Evolutionary conservation across 2,888 invertebrate species (phyloP), one percentile per base, ranked within the genome.

Genomic region (Rhagonycha fulva): DNA sequence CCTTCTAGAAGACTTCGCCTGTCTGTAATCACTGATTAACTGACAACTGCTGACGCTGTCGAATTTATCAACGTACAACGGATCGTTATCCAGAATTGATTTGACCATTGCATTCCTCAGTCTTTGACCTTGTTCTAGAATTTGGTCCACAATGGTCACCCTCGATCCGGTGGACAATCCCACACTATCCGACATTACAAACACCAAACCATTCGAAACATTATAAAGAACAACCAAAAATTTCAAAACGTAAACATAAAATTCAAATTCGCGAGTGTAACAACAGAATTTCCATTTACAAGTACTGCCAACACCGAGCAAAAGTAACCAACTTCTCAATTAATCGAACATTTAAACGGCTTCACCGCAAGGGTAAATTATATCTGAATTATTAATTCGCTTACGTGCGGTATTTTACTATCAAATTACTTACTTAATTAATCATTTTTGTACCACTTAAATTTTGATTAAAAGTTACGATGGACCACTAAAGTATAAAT

Each of bases 71-170:
- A 79, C 79, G 81, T 83, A 84, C 70, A 85, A 85, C 19, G 87
- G 87, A 78, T 87, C 87, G 76, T 87, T 84, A 80, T 84, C 85
- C 74, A 88, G 82, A 82, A 88, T 87, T 78, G 87, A 83, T 82
- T 86, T 83, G n/a, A 88, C 84, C 86, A 88, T 87, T 12, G 87
- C 82, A 81, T 85, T 87, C 81, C 87, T 81, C 72, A 88, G 81
- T 74, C 82, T 83, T 80, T 87, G 86, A 19, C 87, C 87, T 81
- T 86, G 87, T 70, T 83, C 81, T 68, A 84, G 76, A 69, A 85
- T 82, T 80, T 83, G 83, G 66, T 84, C 82, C 62, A 84, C 83
- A 61, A 84, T 76, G 78, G 78, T 81, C 47, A 47, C 62, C 14
- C 70, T 75, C 12, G 28, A 61, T 28, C 24, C 28, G 11, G 67